Conservation (phyloP, 2,888 invertebrate genomes). For the Corbicula japonica region DNA sequence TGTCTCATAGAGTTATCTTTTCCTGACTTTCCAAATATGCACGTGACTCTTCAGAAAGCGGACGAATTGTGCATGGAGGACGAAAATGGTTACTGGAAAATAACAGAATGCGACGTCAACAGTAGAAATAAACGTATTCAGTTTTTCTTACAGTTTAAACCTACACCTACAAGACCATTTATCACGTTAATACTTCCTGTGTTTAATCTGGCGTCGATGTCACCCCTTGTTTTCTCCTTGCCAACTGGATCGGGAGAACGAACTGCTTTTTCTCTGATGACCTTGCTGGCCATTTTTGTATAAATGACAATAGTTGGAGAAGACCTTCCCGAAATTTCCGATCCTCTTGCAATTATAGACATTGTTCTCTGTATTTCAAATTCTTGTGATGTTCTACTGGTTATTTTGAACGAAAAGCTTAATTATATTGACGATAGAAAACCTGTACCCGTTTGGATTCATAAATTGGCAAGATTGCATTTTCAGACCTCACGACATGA, state of each 20-base stretch:
- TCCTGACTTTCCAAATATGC: too few relatives aligned
- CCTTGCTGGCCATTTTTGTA: not conserved
- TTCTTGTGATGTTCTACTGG: not conserved
- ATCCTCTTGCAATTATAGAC: not conserved
- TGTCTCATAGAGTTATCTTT: too few relatives aligned
- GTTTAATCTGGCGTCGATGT: not conserved
- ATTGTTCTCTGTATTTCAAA: not conserved
- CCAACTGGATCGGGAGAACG: not conserved
- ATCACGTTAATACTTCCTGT: not conserved
- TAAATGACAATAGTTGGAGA: constrained; percentile 1
- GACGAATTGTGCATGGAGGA: too few relatives aligned
- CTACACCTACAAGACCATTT: not conserved
- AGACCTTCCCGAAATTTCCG: not conserved
- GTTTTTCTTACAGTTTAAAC: not conserved
- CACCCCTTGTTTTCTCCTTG: not conserved
- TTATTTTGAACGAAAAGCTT: not conserved
- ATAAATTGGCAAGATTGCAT: too few relatives aligned
- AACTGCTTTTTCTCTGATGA: not conserved
- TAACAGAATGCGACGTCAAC: not conserved
- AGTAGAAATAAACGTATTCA: not conserved
- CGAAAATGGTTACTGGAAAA: not conserved
- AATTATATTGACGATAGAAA: not conserved
- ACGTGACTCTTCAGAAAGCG: too few relatives aligned
- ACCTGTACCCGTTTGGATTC: too few relatives aligned
- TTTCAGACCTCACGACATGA: too few relatives aligned